Conservation (phyloP, 2,797 vertebrate species). For the Moxostoma hubbsi region DNA sequence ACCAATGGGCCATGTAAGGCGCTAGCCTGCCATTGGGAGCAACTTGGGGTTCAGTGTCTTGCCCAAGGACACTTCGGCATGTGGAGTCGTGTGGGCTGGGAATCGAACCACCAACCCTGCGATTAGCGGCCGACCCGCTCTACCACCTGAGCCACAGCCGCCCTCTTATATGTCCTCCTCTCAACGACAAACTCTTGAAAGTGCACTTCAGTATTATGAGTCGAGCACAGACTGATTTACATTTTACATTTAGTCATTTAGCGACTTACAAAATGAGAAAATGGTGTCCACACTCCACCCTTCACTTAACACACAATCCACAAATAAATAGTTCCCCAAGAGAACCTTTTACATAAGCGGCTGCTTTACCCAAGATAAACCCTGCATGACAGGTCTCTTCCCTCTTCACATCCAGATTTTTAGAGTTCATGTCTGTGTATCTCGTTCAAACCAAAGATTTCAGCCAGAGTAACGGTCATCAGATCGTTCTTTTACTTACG, state of each 20-base stretch:
- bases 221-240: not conserved
- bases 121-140: too few species aligned
- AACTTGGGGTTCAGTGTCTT: too few species aligned
- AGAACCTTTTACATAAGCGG: slow-evolving; percentile 27
- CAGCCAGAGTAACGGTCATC: not conserved
- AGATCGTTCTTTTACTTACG: too few species aligned
- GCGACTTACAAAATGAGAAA: not conserved
- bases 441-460: not conserved
- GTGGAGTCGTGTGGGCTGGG: too few species aligned
- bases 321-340: not conserved
- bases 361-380: slow-evolving; percentile 23
- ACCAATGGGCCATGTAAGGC: too few species aligned
- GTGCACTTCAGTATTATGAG: not conserved
- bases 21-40: too few species aligned
- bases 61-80: too few species aligned
- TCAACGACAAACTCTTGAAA: not conserved
- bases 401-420: not conserved
- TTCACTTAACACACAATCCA: slow-evolving; percentile 10
- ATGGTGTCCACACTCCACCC: not conserved
- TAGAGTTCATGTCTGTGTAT: not conserved
- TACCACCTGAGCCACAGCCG: too few species aligned
- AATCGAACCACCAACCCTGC: too few species aligned
- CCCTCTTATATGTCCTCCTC: not conserved
- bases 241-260: too few species aligned
- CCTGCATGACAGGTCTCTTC: slow-evolving; percentile 11